Percentiles rank a stretch among this genome's conserved stretches.
phyloP scores from a whole-genome alignment of 2,113 vertebrate species.

The Ploceus nigricollis region DNA sequence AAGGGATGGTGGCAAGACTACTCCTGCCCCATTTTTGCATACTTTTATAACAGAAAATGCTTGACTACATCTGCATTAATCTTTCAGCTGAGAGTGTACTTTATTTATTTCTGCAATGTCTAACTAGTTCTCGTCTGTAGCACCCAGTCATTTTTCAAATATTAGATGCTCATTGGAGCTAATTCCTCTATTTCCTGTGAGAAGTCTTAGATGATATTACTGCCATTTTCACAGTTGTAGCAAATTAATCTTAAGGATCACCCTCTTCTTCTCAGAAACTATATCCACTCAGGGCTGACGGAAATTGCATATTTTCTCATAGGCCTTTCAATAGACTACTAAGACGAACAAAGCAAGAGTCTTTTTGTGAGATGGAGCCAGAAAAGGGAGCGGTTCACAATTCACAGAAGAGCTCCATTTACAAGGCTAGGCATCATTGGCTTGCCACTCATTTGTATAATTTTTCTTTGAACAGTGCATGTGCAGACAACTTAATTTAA shows the following conservation, averaged over 20 bases:
- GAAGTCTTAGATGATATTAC: neutral
- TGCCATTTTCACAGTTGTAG: neutral
- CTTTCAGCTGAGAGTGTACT: neutral
- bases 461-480: neutral
- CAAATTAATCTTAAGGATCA: neutral
- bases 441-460: neutral
- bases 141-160: neutral
- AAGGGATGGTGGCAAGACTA: neutral
- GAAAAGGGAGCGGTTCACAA: neutral
- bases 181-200: neutral
- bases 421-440: neutral
- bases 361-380: neutral
- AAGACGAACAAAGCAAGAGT: neutral
- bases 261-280: neutral
- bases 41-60: neutral
- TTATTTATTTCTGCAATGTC: neutral
- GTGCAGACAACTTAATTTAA: neutral
- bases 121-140: neutral
- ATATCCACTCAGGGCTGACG: neutral
- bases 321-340: neutral
- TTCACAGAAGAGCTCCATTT: neutral
- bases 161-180: neutral
- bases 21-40: neutral
- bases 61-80: neutral
- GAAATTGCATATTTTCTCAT: rapidly evolving